These are phyloP conservation scores for Spodoptera exigua DNA, from an alignment of 2,888 invertebrate genomes.

Conservation along the genomic window DNA sequence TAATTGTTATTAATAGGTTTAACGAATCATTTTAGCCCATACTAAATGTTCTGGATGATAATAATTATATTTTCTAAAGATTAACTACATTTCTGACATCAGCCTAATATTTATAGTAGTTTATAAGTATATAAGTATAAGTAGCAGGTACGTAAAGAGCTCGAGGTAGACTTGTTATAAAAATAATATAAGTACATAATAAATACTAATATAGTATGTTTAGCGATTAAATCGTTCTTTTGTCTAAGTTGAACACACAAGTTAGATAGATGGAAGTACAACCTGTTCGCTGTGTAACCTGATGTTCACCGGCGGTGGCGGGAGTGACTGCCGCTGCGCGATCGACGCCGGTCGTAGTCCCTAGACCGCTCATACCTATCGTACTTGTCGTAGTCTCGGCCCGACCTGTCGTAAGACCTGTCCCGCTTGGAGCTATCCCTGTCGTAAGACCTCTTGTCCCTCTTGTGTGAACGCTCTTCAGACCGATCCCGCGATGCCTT, in stretches of 20 bases:
- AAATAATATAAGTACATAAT: constrained; percentile 23
- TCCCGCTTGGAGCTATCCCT: constrained; percentile 70
- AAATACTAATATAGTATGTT: constrained; percentile 34
- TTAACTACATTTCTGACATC: constrained; percentile 62
- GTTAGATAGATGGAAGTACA: constrained; percentile 72
- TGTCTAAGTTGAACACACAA: constrained; percentile 45
- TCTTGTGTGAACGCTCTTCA: constrained; percentile 70
- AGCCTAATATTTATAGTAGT: constrained; percentile 45
- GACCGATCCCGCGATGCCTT: constrained; percentile 69
- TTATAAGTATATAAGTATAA: too few relatives aligned
- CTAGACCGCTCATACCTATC: constrained; percentile 87
- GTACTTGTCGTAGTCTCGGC: constrained; percentile 71
- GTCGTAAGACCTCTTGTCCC: constrained; percentile 73
- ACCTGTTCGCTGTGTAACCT: constrained; percentile 82
- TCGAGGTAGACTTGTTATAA: constrained; percentile 34
- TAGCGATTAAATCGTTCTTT: constrained; percentile 16
- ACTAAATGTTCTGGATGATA: too few relatives aligned
- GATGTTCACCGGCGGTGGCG: constrained; percentile 83
- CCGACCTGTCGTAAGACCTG: constrained; percentile 58
- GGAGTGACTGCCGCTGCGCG: constrained; percentile 77
- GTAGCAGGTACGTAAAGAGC: constrained; percentile 29
- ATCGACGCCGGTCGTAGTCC: constrained; percentile 79
- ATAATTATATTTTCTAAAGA: neutral
- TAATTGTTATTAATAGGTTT: too few relatives aligned
- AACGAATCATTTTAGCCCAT: too few relatives aligned